Conservation (phyloP, 1,140 invertebrate species). For the Ladona fulva region DNA sequence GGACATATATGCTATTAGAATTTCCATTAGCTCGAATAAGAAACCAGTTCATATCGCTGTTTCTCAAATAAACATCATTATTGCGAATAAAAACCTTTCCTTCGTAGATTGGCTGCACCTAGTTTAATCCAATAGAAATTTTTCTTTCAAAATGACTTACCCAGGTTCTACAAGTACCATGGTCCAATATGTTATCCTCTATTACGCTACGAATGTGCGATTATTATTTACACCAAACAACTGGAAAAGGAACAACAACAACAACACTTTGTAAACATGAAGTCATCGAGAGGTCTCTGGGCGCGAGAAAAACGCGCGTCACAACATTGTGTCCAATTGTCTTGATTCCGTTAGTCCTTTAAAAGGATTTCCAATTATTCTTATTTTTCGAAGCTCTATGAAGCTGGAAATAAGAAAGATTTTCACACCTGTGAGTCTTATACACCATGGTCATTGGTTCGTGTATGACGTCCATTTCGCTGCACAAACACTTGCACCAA, state of each 20-base stretch:
- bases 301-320: neutral
- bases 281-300: neutral
- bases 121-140: neutral
- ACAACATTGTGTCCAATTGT: neutral
- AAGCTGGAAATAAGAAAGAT: no score
- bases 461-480: no score
- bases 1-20: neutral
- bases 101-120: neutral
- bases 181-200: neutral
- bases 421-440: no score
- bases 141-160: neutral
- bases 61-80: neutral
- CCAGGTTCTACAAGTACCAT: neutral
- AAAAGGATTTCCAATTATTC: no score
- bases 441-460: no score
- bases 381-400: no score
- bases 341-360: no score
- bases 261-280: constrained; percentile 4
- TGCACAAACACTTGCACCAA: no score
- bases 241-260: neutral
- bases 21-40: neutral
- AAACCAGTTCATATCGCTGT: neutral
- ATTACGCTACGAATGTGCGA: neutral
- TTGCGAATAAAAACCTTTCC: neutral
- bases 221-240: neutral